Conservation (phyloP, 2,113 vertebrate species). For the Paramormyrops kingsleyae region DNA sequence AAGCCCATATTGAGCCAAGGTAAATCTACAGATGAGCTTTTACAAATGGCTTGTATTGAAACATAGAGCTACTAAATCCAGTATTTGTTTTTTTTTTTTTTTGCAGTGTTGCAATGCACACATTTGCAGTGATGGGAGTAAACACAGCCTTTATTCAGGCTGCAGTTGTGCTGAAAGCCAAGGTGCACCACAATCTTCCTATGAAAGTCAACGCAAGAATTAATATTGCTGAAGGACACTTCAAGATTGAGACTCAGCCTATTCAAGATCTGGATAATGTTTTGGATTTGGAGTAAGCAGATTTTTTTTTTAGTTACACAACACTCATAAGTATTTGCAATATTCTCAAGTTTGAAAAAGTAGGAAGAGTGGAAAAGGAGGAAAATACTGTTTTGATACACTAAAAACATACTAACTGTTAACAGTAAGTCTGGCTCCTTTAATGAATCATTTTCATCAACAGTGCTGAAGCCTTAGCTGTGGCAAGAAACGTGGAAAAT, state of each 20-base stretch:
- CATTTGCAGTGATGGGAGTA: constrained; percentile 64
- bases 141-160: constrained; percentile 69
- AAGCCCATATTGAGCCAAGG: constrained; percentile 57
- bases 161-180: constrained; percentile 52
- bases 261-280: constrained; percentile 54
- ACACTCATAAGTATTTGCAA: neutral
- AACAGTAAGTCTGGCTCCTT: neutral
- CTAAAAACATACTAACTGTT: neutral
- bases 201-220: constrained; percentile 58
- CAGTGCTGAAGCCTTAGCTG: constrained; percentile 63
- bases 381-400: neutral
- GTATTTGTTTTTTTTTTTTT: constrained; percentile 21
- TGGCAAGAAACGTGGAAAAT: constrained; percentile 65
- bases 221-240: constrained; percentile 53
- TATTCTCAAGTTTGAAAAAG: neutral
- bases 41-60: neutral
- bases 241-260: constrained; percentile 65
- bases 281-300: constrained; percentile 52
- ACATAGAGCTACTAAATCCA: neutral
- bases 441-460: constrained; percentile 5
- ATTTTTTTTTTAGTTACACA: neutral
- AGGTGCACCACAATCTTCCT: constrained; percentile 44
- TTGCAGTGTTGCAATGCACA: constrained; percentile 56
- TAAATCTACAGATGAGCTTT: constrained; percentile 14
- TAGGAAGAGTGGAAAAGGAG: neutral